Conservation (phyloP, 2,888 invertebrate species). For the Cremastinae sp. region DNA sequence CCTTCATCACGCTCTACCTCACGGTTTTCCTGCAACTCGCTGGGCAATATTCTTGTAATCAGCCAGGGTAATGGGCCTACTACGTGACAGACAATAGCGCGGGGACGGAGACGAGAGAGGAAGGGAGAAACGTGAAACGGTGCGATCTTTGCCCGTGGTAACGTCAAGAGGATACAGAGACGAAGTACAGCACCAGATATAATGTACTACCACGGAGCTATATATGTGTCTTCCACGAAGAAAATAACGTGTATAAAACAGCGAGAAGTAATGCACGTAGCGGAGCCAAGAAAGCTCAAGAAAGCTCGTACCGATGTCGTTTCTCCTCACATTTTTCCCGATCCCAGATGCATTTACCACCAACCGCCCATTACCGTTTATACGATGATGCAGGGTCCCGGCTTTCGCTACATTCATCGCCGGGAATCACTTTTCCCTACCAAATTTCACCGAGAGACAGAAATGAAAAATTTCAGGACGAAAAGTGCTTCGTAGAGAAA, state of each 20-base stretch:
- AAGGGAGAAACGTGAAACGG: slow-evolving; percentile 29
- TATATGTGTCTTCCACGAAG: slow-evolving; percentile 10
- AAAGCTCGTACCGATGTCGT: slow-evolving; percentile 7
- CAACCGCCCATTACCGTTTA: slow-evolving; percentile 53
- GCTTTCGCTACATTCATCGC: slow-evolving; percentile 47
- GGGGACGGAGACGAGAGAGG: background rate
- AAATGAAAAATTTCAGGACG: no score
- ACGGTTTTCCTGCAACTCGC: no score
- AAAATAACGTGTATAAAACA: slow-evolving; percentile 50
- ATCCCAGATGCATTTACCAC: slow-evolving; percentile 23
- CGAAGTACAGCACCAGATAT: slow-evolving; percentile 1
- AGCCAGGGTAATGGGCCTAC: slow-evolving; percentile 48
- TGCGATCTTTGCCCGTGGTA: slow-evolving; percentile 27
- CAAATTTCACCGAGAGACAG: slow-evolving; percentile 25
- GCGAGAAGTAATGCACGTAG: slow-evolving; percentile 22
- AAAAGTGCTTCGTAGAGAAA: no score
- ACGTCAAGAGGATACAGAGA: slow-evolving; percentile 32
- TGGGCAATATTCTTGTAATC: slow-evolving; percentile 60
- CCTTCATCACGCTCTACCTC: slow-evolving; percentile 22
- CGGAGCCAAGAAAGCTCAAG: slow-evolving; percentile 49
- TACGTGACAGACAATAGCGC: slow-evolving; percentile 11
- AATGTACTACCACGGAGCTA: slow-evolving; percentile 1
- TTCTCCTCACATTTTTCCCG: slow-evolving; percentile 8
- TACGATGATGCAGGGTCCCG: slow-evolving; percentile 55
- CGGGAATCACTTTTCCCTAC: slow-evolving; percentile 52